Base-by-base conservation (phyloP, 2,888 invertebrate genomes). In the Yponomeuta malinellus region DNA sequence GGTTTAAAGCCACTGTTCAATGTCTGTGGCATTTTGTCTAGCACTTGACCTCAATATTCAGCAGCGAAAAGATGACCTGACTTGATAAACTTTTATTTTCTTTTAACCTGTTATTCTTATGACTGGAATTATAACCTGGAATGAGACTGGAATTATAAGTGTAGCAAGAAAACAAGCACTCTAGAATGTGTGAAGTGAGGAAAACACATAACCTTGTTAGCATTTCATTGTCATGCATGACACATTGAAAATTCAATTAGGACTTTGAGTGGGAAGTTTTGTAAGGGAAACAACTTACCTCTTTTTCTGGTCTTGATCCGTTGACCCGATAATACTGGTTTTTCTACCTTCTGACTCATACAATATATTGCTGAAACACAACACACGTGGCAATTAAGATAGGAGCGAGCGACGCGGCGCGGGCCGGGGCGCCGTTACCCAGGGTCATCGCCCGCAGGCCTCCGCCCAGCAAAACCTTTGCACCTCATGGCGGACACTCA, bases 271-370 rank as follows among this genome's bases (percentile, higher is more conserved):
- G 12, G 48, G 43, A 43, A 68, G 65, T 65, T 65, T 43, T 68
- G 48, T 43, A 33, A 48, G 43, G 63, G 63, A n/a, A n/a, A 48
- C 15, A 73, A 78, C 93, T 93, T 93, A 98, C 98, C 98, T 98
- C 98, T 98, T 97, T 98, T 98, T 96, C 98, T 97, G 97, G 98
- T 98, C 97, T 98, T 98, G 95, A 98, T 98, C 95, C 98, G 98
- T 95, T 98, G 98, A 97, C 98, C 98, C 96, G 98, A 98, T 96
- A 98, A 95, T 96, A 98, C 97, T 96, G 98, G 98, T 97, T 98
- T 98, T 98, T 98, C 98, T 95, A 96, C 97, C 97, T 98, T 98
- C 95, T 98, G 98, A 98, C 98, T 98, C 98, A 98, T 98, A 98
- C 98, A 98, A 98, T 94, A 95, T 95, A 94, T 95, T 94, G 95